Evolutionary conservation across 2,113 vertebrate species (phyloP).

Genomic region (Epinephelus lanceolatus): DNA sequence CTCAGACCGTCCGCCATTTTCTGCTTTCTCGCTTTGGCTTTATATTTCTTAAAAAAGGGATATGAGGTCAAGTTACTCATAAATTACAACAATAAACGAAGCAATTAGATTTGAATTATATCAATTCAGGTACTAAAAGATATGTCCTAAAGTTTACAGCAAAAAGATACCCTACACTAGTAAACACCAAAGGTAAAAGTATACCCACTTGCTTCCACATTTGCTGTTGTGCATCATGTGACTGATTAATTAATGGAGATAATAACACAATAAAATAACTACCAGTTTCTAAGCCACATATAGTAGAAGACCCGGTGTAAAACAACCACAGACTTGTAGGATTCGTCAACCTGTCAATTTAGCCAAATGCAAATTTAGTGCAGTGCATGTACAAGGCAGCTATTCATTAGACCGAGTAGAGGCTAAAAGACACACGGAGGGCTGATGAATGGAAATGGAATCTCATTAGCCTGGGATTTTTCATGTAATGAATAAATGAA

Average conservation of each 20-base stretch:
- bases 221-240: neutral
- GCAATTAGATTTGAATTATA: too few species aligned
- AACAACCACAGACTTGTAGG: neutral
- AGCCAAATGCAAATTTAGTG: slow-evolving; percentile 47
- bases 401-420: slow-evolving; percentile 36
- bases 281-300: neutral
- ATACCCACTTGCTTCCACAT: neutral
- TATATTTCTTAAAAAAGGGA: too few species aligned
- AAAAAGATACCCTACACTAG: neutral
- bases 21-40: too few species aligned
- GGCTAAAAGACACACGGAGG: slow-evolving; percentile 33
- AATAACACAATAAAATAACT: neutral
- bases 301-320: neutral
- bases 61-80: too few species aligned
- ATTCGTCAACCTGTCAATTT: slow-evolving; percentile 26
- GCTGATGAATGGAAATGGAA: slow-evolving; percentile 52
- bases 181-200: neutral
- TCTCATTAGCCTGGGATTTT: slow-evolving; percentile 54
- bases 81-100: too few species aligned
- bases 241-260: neutral
- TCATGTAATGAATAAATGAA: slow-evolving; percentile 66
- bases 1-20: too few species aligned
- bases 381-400: slow-evolving; percentile 23
- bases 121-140: too few species aligned
- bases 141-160: neutral